Percentiles rank a stretch among this genome's conserved stretches.
phyloP scores from a whole-genome alignment of 2,797 vertebrate species.

The Sternarchorhynchus goeldii region DNA sequence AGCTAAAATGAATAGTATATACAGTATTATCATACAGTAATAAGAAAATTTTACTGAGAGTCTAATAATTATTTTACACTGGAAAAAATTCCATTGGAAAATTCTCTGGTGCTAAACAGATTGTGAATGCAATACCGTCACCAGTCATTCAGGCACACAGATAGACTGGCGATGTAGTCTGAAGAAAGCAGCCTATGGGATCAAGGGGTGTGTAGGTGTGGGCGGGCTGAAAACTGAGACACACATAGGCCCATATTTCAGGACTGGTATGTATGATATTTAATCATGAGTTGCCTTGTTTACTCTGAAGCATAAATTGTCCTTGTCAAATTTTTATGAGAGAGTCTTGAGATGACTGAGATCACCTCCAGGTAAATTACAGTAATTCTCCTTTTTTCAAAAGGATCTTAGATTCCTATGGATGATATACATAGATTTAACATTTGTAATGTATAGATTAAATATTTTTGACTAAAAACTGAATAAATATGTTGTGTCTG shows the following conservation, averaged over 20 bases:
- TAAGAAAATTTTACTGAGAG: too few relatives aligned
- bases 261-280: conserved; percentile 29
- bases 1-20: too few relatives aligned
- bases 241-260: conserved; percentile 50
- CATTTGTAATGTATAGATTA: too few relatives aligned
- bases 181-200: conserved; percentile 47
- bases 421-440: too few relatives aligned
- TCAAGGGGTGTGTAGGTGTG: conserved; percentile 35
- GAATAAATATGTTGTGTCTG: too few relatives aligned
- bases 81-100: background rate
- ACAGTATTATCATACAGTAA: too few relatives aligned
- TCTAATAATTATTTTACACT: too few relatives aligned
- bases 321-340: background rate
- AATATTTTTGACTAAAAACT: too few relatives aligned
- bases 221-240: conserved; percentile 45
- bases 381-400: background rate
- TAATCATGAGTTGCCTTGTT: conserved; percentile 40
- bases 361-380: conserved; percentile 21
- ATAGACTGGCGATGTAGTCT: conserved; percentile 23
- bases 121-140: conserved; percentile 33
- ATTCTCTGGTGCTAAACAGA: conserved; percentile 29
- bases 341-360: conserved; percentile 8
- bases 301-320: conserved; percentile 15
- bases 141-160: conserved; percentile 4
- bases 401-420: too few relatives aligned